Percentiles rank a stretch among this genome's conserved stretches.
Conservation (phyloP, 2,797 vertebrate genomes). For the Sebastes minor region DNA sequence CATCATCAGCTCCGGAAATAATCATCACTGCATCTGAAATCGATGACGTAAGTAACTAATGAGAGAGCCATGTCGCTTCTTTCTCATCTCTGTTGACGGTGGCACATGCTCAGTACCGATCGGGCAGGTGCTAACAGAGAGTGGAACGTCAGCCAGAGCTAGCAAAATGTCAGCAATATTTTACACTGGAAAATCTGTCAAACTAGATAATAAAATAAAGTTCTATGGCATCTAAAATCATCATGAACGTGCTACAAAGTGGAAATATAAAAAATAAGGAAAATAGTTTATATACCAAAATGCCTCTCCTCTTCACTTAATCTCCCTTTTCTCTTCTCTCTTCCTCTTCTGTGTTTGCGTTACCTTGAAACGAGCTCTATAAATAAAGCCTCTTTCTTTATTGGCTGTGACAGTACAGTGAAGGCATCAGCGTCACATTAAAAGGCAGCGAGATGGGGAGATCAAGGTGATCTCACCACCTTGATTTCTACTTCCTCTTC, state of each 20-base stretch:
- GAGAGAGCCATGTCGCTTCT: no score
- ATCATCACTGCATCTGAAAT: no score
- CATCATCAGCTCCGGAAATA: no score
- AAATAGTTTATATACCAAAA: neutral
- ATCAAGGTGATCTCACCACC: conserved; percentile 60
- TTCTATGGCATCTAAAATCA: neutral
- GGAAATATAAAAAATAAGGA: neutral
- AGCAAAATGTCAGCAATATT: neutral
- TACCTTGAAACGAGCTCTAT: neutral
- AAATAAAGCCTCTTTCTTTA: conserved; percentile 28
- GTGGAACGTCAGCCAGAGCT: neutral
- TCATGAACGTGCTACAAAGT: neutral
- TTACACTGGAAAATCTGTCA: neutral
- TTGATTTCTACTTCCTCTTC: conserved; percentile 4
- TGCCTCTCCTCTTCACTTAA: neutral
- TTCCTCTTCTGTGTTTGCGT: neutral
- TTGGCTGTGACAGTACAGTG: conserved; percentile 37
- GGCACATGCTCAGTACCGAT: no score
- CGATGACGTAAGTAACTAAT: no score
- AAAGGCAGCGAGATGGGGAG: conserved; percentile 40
- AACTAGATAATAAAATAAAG: no score
- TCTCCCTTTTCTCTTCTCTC: conserved; percentile 1
- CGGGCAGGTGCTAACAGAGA: neutral
- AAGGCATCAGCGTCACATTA: conserved; percentile 52
- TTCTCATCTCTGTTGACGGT: no score